These are phyloP conservation scores for Chaetops frenatus DNA, from an alignment of 2,113 vertebrate species.

Conservation along the genomic window DNA sequence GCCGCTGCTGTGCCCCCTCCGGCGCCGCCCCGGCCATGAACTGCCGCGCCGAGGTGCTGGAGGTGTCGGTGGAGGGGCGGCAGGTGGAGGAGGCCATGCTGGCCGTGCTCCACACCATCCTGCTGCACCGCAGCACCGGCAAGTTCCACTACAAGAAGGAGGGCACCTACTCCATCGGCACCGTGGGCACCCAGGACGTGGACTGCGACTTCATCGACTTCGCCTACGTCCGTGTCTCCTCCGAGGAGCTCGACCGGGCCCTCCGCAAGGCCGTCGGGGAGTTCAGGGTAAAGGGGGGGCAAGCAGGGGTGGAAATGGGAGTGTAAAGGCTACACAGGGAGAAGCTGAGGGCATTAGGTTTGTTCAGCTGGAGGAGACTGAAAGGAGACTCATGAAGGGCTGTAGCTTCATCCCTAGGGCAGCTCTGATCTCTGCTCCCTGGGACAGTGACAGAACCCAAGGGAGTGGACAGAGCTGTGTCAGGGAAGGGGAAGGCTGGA, in stretches of 20 bases:
- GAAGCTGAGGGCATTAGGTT: neutral
- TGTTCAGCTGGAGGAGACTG: neutral
- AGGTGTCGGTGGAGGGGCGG: constrained; percentile 91
- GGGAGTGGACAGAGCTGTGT: neutral
- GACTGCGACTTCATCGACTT: constrained; percentile 98
- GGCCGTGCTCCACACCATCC: constrained; percentile 87
- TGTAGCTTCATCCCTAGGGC: neutral
- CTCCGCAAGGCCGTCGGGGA: constrained; percentile 88
- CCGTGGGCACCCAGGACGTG: constrained; percentile 90
- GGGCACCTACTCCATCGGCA: constrained; percentile 97
- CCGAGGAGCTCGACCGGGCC: constrained; percentile 91
- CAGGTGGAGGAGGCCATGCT: constrained; percentile 96
- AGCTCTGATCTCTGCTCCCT: neutral
- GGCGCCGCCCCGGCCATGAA: constrained; percentile 73
- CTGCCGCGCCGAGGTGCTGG: constrained; percentile 92
- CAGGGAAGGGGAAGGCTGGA: neutral
- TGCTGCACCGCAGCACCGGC: constrained; percentile 95
- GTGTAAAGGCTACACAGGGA: neutral
- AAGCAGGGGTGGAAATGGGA: rapidly evolving
- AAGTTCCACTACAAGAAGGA: constrained; percentile 99
- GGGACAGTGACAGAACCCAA: neutral
- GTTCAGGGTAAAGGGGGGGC: constrained; percentile 80
- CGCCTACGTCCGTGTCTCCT: constrained; percentile 88
- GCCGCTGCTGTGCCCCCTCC: neutral
- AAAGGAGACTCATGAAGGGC: neutral